Conservation (phyloP, 2,888 invertebrate species). For the Serrognathus titanus region DNA sequence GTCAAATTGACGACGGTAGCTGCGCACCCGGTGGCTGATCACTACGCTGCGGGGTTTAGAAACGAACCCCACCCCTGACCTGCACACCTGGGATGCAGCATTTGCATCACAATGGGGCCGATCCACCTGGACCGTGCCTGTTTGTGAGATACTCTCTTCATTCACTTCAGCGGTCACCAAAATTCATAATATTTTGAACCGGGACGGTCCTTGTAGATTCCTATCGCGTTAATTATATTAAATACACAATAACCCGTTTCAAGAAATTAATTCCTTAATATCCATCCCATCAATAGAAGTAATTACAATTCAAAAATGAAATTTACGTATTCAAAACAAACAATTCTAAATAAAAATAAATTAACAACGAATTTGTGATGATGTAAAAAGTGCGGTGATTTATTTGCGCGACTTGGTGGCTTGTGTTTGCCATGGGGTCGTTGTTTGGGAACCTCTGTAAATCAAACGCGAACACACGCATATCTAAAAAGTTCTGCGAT, state of each 20-base stretch:
- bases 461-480: conserved; percentile 20
- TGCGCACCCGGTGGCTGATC: conserved; percentile 20
- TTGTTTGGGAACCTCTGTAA: conserved; percentile 12
- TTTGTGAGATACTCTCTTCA: conserved; percentile 25
- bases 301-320: too few species aligned
- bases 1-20: conserved; percentile 22
- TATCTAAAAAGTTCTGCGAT: conserved; percentile 26
- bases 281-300: too few species aligned
- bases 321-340: too few species aligned
- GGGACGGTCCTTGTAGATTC: too few species aligned
- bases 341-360: too few species aligned
- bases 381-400: too few species aligned
- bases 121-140: conserved; percentile 34
- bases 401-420: too few species aligned
- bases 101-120: conserved; percentile 36
- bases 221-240: too few species aligned
- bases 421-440: neutral
- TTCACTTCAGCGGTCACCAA: conserved; percentile 19
- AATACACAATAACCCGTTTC: too few species aligned
- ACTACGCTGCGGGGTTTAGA: conserved; percentile 17
- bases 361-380: too few species aligned
- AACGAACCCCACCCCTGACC: conserved; percentile 25
- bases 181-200: neutral
- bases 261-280: too few species aligned
- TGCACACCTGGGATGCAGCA: conserved; percentile 33